These are phyloP conservation scores for Eurytoma californica DNA, from an alignment of 2,888 invertebrate species.

Conservation along the genomic window DNA sequence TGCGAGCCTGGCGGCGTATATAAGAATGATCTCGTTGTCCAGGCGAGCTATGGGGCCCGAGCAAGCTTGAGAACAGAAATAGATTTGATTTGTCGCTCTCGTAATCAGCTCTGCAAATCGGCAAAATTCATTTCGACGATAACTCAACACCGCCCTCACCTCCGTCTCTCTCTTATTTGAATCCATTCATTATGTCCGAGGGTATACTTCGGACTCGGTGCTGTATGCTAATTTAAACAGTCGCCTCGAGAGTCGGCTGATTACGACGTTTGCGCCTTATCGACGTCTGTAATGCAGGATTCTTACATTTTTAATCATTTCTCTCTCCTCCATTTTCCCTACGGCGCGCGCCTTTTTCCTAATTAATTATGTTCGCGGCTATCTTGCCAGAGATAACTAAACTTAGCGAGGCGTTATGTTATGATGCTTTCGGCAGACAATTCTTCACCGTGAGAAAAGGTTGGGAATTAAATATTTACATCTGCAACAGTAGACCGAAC, in stretches of 20 bases:
- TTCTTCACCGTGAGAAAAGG: no score
- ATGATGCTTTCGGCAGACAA: no score
- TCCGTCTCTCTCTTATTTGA: constrained; percentile 3
- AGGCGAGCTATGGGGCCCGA: constrained; percentile 1
- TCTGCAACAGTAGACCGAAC: background rate
- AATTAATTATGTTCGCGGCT: no score
- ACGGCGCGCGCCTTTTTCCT: no score
- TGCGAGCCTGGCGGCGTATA: background rate
- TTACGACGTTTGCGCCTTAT: constrained; percentile 17
- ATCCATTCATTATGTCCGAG: constrained; percentile 16
- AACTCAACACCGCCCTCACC: constrained; percentile 35
- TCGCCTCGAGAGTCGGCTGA: background rate
- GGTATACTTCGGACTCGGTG: background rate
- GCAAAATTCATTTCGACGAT: constrained; percentile 47
- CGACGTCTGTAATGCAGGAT: background rate
- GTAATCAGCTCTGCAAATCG: constrained; percentile 49
- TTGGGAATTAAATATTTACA: no score
- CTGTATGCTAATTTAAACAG: background rate
- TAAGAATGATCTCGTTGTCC: constrained; percentile 42
- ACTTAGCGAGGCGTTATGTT: background rate
- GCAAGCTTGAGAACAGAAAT: constrained; percentile 4
- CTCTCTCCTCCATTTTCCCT: no score
- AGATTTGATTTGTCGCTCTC: constrained; percentile 52
- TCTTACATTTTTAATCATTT: background rate
- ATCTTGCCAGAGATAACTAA: no score